phyloP scores from a whole-genome alignment of 1,140 invertebrate genomes.

The Drosophila sulfurigaster region DNA sequence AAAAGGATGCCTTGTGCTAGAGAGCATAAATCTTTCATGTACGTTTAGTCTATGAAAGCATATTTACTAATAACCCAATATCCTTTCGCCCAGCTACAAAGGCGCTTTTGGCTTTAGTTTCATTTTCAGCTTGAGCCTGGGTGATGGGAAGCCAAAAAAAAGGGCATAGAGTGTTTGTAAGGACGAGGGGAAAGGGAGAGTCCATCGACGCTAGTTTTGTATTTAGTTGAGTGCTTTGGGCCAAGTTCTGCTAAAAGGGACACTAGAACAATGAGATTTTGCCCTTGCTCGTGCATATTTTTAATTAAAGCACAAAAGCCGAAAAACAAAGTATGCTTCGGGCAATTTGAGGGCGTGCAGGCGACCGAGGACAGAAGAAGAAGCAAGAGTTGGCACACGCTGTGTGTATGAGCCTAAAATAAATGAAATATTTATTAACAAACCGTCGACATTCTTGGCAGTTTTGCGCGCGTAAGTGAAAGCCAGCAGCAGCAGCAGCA shows the following conservation, averaged over 20 bases:
- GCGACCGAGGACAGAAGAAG: not conserved
- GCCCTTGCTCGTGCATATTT: constrained; percentile 75
- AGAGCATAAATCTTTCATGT: constrained; percentile 78
- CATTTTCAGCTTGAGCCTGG: constrained; percentile 19
- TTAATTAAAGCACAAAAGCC: constrained; percentile 79
- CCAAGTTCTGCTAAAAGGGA: constrained; percentile 38
- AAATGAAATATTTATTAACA: constrained; percentile 83
- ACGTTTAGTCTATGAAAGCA: constrained; percentile 63
- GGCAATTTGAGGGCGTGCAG: constrained; percentile 5
- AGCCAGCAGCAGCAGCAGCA: constrained; percentile 21
- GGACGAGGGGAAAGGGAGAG: not conserved
- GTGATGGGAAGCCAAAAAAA: constrained; percentile 50
- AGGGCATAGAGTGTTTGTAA: constrained; percentile 39
- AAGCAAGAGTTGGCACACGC: constrained; percentile 34
- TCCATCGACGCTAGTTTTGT: constrained; percentile 66
- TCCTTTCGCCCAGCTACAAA: constrained; percentile 59
- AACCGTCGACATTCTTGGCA: constrained; percentile 75
- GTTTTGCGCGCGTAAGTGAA: constrained; percentile 72
- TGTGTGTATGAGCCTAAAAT: constrained; percentile 64
- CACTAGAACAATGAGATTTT: constrained; percentile 56
- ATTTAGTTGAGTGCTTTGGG: constrained; percentile 79
- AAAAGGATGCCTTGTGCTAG: constrained; percentile 38
- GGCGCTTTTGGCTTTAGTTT: constrained; percentile 27
- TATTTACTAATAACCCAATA: constrained; percentile 82
- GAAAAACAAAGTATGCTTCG: constrained; percentile 65